Percentiles rank a stretch among this genome's conserved stretches.
These are phyloP conservation scores for Dryas iulia DNA, from an alignment of 1,140 invertebrate genomes.

Conservation along the genomic window DNA sequence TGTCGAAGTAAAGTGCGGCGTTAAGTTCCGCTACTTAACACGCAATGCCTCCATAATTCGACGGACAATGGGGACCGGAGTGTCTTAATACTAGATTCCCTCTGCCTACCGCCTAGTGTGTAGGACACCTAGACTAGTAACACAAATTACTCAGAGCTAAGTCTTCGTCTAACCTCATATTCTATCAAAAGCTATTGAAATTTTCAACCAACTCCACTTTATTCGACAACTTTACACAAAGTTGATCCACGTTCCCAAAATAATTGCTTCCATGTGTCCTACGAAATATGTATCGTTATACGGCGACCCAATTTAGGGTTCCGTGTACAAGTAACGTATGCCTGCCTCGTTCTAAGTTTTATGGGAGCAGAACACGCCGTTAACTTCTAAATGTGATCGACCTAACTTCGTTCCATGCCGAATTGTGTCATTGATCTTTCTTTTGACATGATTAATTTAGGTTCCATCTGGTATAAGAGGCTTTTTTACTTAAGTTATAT, in stretches of 20 bases:
- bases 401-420: slow-evolving; percentile 9
- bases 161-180: not conserved
- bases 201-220: not conserved
- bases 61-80: no score
- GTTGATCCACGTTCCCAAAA: not conserved
- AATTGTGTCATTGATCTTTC: slow-evolving; percentile 11
- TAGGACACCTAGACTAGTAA: no score
- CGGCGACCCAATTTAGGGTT: slow-evolving; percentile 18
- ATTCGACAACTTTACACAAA: not conserved
- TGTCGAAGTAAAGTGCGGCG: no score
- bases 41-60: no score
- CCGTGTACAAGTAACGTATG: slow-evolving; percentile 8
- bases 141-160: no score
- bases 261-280: not conserved
- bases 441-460: not conserved
- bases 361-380: slow-evolving; percentile 14
- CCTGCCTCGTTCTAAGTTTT: slow-evolving; percentile 8
- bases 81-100: no score
- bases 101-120: no score
- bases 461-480: not conserved
- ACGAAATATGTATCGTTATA: not conserved
- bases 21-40: no score
- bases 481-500: not conserved
- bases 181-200: not conserved
- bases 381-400: slow-evolving; percentile 23